Base-by-base conservation (phyloP, 2,113 vertebrate species). In the Lepus europaeus region DNA sequence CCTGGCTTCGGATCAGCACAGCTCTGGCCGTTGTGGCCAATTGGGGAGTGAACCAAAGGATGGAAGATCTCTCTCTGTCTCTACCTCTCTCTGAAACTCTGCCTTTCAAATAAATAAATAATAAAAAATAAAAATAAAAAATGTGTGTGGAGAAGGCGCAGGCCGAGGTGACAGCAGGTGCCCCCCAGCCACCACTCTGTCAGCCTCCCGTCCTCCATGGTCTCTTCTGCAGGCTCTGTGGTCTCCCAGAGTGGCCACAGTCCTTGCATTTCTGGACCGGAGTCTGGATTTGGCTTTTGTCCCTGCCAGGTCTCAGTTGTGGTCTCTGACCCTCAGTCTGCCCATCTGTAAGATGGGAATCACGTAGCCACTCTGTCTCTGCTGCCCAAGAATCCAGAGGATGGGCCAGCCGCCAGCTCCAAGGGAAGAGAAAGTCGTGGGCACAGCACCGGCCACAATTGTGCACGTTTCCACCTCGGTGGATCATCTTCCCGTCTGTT, bases 221-320 rank as follows among this genome's bases (percentile, higher is more conserved):
- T 3, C 5, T 6, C 53, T 20, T 27, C 61, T 53, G 23, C n/a
- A 25, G 39, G 31, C 7, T 0, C 56, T 4, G 0, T 11, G n/a
- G n/a, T 13, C 68, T 63, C 29, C 59, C 36, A 0, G 11, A 16
- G 27, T 51, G 3, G 0, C 20, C 0, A 0, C 6, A 51, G 9
- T 49, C 29, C 86, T 36, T 31, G 49, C 25, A 0, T 68, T 36
- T 10, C 3, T 2, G 63, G 56, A 53, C 20, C 66, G 64, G 70
- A 74, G 72, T 16, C 73, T 13, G 66, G 4, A 53, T 19, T 90
- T 73, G 23, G 33, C 25, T 25, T 73, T 14, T 20, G 64, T 17
- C 59, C 29, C 31, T 17, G 9, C 64, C 0, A 0, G 7, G 59
- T 51, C 27, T 56, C n/a, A 6, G 1, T 0, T 27, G 61, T 0